These are phyloP conservation scores for Rhinolophus ferrumequinum DNA, from an alignment of 2,113 vertebrate species.

Conservation along the genomic window DNA sequence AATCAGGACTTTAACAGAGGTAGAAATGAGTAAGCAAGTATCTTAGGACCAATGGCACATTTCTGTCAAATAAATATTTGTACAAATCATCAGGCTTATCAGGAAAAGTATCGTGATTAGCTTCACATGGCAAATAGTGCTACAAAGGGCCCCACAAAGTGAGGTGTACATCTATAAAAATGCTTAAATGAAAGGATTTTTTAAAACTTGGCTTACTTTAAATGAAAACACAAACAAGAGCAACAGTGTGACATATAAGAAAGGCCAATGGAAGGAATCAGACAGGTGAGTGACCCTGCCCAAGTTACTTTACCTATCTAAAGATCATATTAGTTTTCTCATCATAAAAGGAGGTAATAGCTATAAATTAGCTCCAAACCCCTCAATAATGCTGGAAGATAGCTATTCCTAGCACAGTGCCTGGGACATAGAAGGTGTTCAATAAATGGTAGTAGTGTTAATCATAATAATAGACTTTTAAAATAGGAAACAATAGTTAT, in stretches of 20 bases:
- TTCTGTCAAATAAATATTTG: background rate
- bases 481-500: slow-evolving; percentile 41
- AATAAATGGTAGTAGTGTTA: slow-evolving; percentile 15
- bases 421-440: background rate
- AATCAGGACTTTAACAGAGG: background rate
- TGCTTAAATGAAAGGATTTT: background rate
- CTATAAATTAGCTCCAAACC: background rate
- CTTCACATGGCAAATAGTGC: background rate
- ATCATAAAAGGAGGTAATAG: background rate
- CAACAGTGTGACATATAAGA: background rate
- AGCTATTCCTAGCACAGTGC: background rate
- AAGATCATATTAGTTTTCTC: background rate
- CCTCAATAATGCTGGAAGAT: background rate
- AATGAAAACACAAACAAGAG: background rate
- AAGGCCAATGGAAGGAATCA: background rate
- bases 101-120: slow-evolving; percentile 21
- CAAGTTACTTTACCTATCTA: slow-evolving; percentile 8
- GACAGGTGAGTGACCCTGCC: background rate
- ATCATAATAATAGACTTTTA: slow-evolving; percentile 16
- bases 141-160: background rate
- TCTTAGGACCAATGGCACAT: background rate
- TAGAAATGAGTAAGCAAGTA: slow-evolving; percentile 2
- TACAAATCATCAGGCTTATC: background rate
- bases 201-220: slow-evolving; percentile 14
- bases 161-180: background rate